Base-by-base conservation (phyloP, 1,140 invertebrate genomes). In the Nephotettix cincticeps region DNA sequence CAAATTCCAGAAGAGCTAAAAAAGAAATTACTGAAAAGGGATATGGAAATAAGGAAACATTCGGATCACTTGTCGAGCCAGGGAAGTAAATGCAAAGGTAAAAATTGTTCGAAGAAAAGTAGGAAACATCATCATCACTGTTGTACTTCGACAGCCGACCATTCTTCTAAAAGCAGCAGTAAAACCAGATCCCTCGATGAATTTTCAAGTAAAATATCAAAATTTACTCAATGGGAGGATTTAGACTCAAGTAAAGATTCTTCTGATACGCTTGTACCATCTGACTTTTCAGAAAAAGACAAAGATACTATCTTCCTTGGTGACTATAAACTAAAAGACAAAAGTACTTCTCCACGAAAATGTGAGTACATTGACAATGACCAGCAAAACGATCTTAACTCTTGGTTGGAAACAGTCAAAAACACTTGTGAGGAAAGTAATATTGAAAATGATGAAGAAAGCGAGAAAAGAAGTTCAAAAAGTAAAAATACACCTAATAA, bases 31-130 rank as follows among this genome's bases (percentile, higher is more conserved):
- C 54, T 54, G 30, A 61, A 69, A 47, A 54, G 71, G 23, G 72
- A 72, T 69, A 70, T 69, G 27, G 72, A 74, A 64, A 69, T 74
- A 11, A 75, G 73, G 68, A 74, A 71, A 56, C 45, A 58, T 27
- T 72, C 65, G 25, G 71, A 73, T 32, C 65, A 68, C 40, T 67
- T 27, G 28, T 13, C 23, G 9, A 29, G 25, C 25, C 6, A 19
- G 6, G 56, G 9, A 27, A 25, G 28, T 21, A 61, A 61, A 27
- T 27, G 21, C 28, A 25, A 47, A 36, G 54, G 64, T 58, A 45
- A 71, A 71, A 19, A 56, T 36, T 29, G 6, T 21, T 21, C 32
- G 19, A 72, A 67, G 71, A 64, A 61, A 47, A 29, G 14, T 63
- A 40, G 14, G 21, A 61, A 32, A 27, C 25, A 71, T 28, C 32